Evolutionary conservation across 2,113 vertebrate species (phyloP), one percentile per base, ranked within the genome.

Genomic region (Thinocorus orbignyianus): DNA sequence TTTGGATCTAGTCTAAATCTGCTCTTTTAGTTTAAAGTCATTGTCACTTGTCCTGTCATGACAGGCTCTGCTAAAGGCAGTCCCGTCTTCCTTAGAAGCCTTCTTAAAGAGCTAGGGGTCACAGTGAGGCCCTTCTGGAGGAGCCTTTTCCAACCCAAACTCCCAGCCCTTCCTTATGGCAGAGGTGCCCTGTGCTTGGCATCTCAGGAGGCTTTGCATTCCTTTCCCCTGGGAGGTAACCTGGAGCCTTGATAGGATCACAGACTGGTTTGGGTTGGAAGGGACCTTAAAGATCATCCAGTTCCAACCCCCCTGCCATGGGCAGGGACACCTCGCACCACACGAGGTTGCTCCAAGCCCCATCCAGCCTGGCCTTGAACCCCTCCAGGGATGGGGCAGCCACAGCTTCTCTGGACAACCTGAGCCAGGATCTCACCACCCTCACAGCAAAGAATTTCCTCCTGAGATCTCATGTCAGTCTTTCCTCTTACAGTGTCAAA

Each of bases 11-110:
- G 22, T 17, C 54, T 54, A 2, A 17, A 23, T 42, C 4, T 68
- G 9, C 10, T 8, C 24, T 72, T 5, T 31, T 3, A 31, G 18
- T 66, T 24, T 14, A 22, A 55, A 41, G 3, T 10, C 17, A 5
- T 18, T 4, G 1, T 16, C 9, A 2, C 22, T 16, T n/a, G 35
- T 20, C 17, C 13, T 57, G 1, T 11, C 2, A 1, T 17, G 3
- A 3, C 5, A 51, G 13, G 8, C 12, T 24, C 25, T 62, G 37
- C 37, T 62, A 7, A 39, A 39, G 60, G 26, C 60, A 26, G 16
- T 62, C 24, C 25, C 11, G 12, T 17, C 16, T 39, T 18, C 26
- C 23, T 62, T 39, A 18, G 16, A 39, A 28, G n/a, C 22, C 15
- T 7, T 26, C 24, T 25, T 17, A 16, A 35, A 51, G 49, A 26